A percentile compares a stretch with the other conserved stretches of the same genome.
Evolutionary conservation across 2,797 vertebrate species (phyloP).

Genomic region (Tinamus major): DNA sequence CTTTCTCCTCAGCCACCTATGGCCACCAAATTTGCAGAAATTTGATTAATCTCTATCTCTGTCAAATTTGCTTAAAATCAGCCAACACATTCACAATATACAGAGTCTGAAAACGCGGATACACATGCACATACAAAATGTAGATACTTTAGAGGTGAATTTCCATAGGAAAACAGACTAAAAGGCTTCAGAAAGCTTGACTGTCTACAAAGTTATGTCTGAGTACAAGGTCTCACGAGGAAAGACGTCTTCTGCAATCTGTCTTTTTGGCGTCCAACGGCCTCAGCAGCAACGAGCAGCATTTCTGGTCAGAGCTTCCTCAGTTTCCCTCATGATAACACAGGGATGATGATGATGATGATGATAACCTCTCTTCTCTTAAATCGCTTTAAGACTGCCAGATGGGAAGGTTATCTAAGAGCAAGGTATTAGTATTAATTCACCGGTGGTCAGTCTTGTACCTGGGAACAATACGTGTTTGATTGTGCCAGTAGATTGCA

Average conservation of each 20-base stretch:
- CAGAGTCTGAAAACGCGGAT: neutral
- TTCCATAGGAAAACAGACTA: neutral
- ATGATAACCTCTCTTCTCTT: neutral
- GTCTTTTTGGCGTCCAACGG: neutral
- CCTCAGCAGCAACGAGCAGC: neutral
- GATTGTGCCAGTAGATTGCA: slow-evolving; percentile 25
- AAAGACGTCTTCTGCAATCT: fast-evolving
- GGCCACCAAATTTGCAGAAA: neutral
- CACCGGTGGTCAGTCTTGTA: neutral
- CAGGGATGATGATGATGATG: neutral
- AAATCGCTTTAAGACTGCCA: neutral
- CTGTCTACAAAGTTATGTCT: fast-evolving
- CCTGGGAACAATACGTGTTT: neutral
- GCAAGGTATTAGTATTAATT: neutral
- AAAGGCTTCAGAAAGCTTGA: neutral
- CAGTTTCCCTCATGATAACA: neutral
- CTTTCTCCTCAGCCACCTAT: neutral
- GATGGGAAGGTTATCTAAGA: neutral
- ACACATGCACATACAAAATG: fast-evolving
- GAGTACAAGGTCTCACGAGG: neutral
- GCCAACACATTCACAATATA: neutral
- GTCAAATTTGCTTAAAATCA: neutral
- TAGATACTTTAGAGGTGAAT: neutral
- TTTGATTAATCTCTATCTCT: neutral
- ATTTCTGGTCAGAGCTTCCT: neutral